These are phyloP conservation scores for Halichoeres trimaculatus DNA, from an alignment of 2,113 vertebrate genomes.

Conservation along the genomic window DNA sequence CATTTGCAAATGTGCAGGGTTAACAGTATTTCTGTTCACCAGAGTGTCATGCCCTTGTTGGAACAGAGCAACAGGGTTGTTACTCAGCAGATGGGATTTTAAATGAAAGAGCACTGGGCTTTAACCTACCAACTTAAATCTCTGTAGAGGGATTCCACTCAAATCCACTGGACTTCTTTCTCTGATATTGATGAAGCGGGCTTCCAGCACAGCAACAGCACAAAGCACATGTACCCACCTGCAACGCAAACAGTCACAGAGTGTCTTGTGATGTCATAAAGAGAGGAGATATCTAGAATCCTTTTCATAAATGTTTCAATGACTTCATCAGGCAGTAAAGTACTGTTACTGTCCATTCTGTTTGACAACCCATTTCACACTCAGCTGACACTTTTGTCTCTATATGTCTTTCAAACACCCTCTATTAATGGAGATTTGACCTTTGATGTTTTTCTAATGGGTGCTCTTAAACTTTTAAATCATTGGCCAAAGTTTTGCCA, in stretches of 20 bases:
- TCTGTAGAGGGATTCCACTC: constrained; percentile 91
- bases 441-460: too few species aligned
- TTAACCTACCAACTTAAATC: constrained; percentile 92
- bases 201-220: constrained; percentile 93
- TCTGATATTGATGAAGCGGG: constrained; percentile 89
- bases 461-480: too few species aligned
- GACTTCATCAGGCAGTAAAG: neutral
- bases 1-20: neutral
- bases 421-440: too few species aligned
- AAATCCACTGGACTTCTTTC: constrained; percentile 95
- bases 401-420: too few species aligned
- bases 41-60: too few species aligned
- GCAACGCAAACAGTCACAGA: constrained; percentile 14
- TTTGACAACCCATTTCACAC: too few species aligned
- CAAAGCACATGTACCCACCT: constrained; percentile 98
- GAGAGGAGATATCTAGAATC: neutral
- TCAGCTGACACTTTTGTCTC: too few species aligned
- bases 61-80: neutral
- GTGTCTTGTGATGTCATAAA: too few species aligned
- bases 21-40: neutral
- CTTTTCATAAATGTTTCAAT: neutral
- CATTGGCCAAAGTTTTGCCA: too few species aligned
- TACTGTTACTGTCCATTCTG: neutral
- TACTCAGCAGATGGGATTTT: neutral
- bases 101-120: too few species aligned